Conservation (phyloP, 2,797 vertebrate genomes). For the Tangara arthus region DNA sequence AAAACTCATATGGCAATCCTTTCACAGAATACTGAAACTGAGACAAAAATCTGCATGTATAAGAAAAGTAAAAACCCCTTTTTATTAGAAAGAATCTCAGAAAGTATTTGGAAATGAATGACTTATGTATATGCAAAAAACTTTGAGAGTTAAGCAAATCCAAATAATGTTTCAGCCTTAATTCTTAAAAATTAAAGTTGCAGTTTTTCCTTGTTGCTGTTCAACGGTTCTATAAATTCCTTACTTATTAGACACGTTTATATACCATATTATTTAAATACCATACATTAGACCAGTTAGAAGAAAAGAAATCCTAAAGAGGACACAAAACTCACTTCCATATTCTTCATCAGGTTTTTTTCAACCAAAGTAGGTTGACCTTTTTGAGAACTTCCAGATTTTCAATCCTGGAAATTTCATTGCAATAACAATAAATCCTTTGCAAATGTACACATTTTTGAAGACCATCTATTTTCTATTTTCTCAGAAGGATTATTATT, state of each 20-base stretch:
- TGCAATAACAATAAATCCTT: slow-evolving; percentile 85
- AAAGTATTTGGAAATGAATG: neutral
- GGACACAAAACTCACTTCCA: slow-evolving; percentile 70
- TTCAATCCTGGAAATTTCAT: slow-evolving; percentile 79
- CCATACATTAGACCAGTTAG: neutral
- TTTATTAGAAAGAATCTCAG: neutral
- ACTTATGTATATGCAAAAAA: neutral
- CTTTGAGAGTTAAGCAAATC: neutral
- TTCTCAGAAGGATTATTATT: neutral
- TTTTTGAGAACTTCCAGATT: slow-evolving; percentile 75
- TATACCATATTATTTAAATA: neutral
- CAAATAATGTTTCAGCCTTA: neutral
- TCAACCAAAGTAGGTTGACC: slow-evolving; percentile 82
- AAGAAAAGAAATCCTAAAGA: neutral
- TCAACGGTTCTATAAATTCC: neutral
- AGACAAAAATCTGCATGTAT: neutral
- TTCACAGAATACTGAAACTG: neutral
- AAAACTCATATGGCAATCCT: neutral
- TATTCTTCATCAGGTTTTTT: slow-evolving; percentile 80
- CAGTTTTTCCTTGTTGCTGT: neutral
- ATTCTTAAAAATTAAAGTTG: neutral
- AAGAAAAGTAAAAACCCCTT: neutral
- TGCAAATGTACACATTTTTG: slow-evolving; percentile 77
- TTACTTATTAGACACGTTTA: neutral
- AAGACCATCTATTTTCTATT: slow-evolving; percentile 79